phyloP scores from a whole-genome alignment of 2,888 invertebrate genomes.

The Acanthacorydalis orientalis region DNA sequence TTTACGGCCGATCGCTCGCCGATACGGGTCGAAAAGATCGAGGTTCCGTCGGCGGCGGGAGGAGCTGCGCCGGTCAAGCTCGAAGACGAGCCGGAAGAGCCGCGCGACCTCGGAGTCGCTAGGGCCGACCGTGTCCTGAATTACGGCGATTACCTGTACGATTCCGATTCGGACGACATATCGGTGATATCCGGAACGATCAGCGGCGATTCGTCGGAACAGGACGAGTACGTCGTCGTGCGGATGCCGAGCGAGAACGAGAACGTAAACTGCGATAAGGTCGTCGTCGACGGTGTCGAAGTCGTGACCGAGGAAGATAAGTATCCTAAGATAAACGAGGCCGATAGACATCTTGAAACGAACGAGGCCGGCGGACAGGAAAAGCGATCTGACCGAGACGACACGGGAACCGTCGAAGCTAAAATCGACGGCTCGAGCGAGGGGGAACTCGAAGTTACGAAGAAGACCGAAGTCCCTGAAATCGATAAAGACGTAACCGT shows the following conservation, averaged over 20 bases:
- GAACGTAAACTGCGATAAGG: constrained; percentile 2
- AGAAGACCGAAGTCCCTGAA: too few relatives aligned
- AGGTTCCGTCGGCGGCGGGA: background rate
- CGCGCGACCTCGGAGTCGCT: background rate
- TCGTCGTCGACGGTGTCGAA: constrained; percentile 1
- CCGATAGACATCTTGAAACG: too few relatives aligned
- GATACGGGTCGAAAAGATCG: background rate
- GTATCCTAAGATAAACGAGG: constrained; percentile 6
- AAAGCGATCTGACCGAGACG: too few relatives aligned
- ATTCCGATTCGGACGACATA: constrained; percentile 21
- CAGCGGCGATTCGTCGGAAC: constrained; percentile 14
- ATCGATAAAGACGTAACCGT: too few relatives aligned
- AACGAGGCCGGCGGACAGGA: background rate
- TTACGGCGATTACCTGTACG: constrained; percentile 12
- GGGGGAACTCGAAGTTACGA: too few relatives aligned
- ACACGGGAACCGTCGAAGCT: background rate
- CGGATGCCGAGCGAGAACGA: constrained; percentile 13
- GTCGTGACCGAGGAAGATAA: constrained; percentile 10
- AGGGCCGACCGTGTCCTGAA: background rate
- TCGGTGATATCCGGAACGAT: constrained; percentile 18
- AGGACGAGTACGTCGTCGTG: constrained; percentile 19
- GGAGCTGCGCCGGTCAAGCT: background rate
- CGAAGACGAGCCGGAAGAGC: background rate
- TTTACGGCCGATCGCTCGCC: background rate
- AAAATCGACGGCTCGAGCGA: too few relatives aligned